A percentile compares a stretch with the other conserved stretches of the same genome.
These are phyloP conservation scores for Polyommatus icarus DNA, from an alignment of 2,888 invertebrate species.

Conservation along the genomic window DNA sequence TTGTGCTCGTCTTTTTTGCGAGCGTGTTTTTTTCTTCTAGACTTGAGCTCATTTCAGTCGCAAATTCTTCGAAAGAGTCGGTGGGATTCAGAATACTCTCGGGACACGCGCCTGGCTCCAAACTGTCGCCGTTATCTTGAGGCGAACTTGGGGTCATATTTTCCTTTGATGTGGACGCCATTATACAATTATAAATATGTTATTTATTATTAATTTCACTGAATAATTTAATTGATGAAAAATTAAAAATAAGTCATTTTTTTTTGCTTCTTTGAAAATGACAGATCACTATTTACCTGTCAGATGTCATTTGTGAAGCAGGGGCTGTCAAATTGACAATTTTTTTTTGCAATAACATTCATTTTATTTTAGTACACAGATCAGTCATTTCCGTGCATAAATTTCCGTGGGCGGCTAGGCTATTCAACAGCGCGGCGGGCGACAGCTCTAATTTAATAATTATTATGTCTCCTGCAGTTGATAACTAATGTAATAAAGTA, in stretches of 20 bases:
- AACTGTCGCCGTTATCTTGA: constrained; percentile 19
- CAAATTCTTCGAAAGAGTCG: constrained; percentile 86
- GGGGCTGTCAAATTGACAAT: neutral
- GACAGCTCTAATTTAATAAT: no score
- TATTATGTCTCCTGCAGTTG: no score
- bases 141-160: neutral
- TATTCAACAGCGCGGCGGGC: no score
- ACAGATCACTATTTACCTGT: neutral
- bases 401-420: no score
- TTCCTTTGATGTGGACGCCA: constrained; percentile 27
- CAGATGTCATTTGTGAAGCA: neutral
- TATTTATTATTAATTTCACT: neutral
- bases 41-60: constrained; percentile 83
- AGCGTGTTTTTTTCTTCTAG: constrained; percentile 79
- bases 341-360: neutral
- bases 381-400: no score
- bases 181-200: neutral
- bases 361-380: neutral
- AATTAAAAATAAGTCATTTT: constrained; percentile 12
- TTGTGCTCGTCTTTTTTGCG: constrained; percentile 78
- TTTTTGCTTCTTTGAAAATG: constrained; percentile 9
- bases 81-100: constrained; percentile 87
- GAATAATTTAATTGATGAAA: neutral
- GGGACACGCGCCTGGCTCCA: constrained; percentile 71
- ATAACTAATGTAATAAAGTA: no score